Evolutionary conservation across 2,888 invertebrate genomes (phyloP).

Genomic region (Drosophila cognata): DNA sequence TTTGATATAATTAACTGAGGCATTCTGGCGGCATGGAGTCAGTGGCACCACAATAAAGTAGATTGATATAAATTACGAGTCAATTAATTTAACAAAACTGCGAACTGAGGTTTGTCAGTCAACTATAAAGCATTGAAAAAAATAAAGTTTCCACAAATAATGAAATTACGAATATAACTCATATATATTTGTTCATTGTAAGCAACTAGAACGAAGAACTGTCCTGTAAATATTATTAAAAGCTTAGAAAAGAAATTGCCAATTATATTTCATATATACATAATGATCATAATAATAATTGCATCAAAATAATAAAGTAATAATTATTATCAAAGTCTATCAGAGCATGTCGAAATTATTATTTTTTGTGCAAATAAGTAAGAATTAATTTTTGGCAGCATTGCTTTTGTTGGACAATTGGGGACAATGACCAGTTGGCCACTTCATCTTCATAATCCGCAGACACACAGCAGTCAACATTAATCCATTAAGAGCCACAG

Average conservation of each 20-base stretch:
- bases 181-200: too few species aligned
- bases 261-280: too few species aligned
- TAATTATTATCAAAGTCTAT: not conserved
- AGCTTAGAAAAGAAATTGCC: too few species aligned
- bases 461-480: slow-evolving; percentile 27
- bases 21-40: not conserved
- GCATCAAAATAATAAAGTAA: not conserved
- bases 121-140: not conserved
- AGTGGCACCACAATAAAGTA: not conserved
- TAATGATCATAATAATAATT: not conserved
- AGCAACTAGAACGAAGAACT: too few species aligned
- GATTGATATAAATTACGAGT: not conserved
- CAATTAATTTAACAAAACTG: not conserved
- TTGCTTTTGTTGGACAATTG: slow-evolving; percentile 5
- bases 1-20: not conserved
- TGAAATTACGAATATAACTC: too few species aligned
- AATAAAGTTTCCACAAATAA: not conserved
- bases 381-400: not conserved
- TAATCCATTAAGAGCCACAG: slow-evolving; percentile 39
- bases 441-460: slow-evolving; percentile 18
- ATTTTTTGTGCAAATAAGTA: not conserved
- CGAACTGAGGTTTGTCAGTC: not conserved
- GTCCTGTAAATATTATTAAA: too few species aligned
- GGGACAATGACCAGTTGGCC: slow-evolving; percentile 16
- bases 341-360: not conserved